Evolutionary conservation across 2,797 vertebrate species (phyloP), one percentile per base, ranked within the genome.

Genomic region (Orestias chungarensis): DNA sequence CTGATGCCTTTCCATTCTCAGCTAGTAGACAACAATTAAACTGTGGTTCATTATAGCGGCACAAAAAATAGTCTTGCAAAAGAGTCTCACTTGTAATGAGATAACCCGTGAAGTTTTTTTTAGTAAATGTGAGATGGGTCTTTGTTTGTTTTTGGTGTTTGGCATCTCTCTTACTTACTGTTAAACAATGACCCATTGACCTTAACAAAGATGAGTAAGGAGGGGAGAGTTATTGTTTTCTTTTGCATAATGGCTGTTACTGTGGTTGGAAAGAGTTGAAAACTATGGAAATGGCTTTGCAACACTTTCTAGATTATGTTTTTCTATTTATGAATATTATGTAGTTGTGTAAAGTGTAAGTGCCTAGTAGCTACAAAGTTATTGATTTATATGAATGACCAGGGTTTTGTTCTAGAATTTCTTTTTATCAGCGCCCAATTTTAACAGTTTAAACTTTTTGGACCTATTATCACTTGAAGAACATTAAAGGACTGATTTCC

Each of bases 1-100:
- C 84, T 80, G 71, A 76, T 55, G 35, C n/a, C 74, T 62, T 40
- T 62, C 59, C 59, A 40, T 62, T 33, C 38, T 38, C 11, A 62
- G 59, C 59, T 40, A 15, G 35, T 1, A 15, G 11, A 62, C 7
- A 20, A 40, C 14, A 40, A n/a, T n/a, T 40, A n/a, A n/a, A 3
- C 33, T 62, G 2, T 40, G 20, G 35, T 14, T 4, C 1, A 12
- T 40, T 33, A 38, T 62, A n/a, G 14, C 0, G 15, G 20, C 14
- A 35, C 33, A 23, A 62, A 40, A 40, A 40, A 35, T 33, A 10
- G 55, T 33, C 14, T 1, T 23, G 33, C 29, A n/a, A n/a, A n/a
- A n/a, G n/a, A n/a, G n/a, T n/a, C n/a, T n/a, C n/a, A n/a, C n/a
- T n/a, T n/a, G 52, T 31, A 29, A 55, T 14, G 1, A 47, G 46